Base-by-base conservation (phyloP, 2,888 invertebrate species). In the Drosophila mimetica region DNA sequence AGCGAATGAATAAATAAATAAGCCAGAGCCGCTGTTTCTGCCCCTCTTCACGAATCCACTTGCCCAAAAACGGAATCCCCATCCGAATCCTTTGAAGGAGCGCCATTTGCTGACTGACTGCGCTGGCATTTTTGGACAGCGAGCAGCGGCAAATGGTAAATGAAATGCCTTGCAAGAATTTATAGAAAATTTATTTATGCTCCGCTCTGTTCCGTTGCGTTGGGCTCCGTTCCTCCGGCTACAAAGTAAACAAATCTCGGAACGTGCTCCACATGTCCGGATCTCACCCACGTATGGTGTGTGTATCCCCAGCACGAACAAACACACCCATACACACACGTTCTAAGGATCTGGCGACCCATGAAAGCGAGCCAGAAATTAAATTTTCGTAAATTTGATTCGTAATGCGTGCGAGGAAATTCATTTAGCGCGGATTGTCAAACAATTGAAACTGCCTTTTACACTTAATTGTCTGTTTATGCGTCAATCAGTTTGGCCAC, bases 121-220 rank as follows among this genome's bases (percentile, higher is more conserved):
- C 51, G 65, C 64, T 65, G 72, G 85, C 74, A 82, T 81, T 82
- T 82, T 82, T 73, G 85, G 87, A 78, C 85, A 70, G 50, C 28
- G 64, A 65, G 46, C 47, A 16, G 60, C 37, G 44, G 44, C 44
- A 11, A 25, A 51, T 64, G 53, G 77, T 67, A 85, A 82, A 85
- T 86, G 84, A 88, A 88, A 84, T 81, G 84, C 87, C 84, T 79
- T 82, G 87, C 77, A 77, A 81, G 85, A 85, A 88, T 85, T 88
- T 85, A 83, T 86, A 88, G 80, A 87, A 87, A 87, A 88, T 86
- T 74, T 89, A 84, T 88, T 87, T 83, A 70, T 70, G 79, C 72
- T 66, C 70, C 67, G 61, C 73, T 58, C 22, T 66, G 53, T 11
- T 25, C 16, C 2, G 50, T 22, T 13, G n/a, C 51, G 76, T 69